phyloP scores from a whole-genome alignment of 2,888 invertebrate genomes.

The Pimpla rufipes region DNA sequence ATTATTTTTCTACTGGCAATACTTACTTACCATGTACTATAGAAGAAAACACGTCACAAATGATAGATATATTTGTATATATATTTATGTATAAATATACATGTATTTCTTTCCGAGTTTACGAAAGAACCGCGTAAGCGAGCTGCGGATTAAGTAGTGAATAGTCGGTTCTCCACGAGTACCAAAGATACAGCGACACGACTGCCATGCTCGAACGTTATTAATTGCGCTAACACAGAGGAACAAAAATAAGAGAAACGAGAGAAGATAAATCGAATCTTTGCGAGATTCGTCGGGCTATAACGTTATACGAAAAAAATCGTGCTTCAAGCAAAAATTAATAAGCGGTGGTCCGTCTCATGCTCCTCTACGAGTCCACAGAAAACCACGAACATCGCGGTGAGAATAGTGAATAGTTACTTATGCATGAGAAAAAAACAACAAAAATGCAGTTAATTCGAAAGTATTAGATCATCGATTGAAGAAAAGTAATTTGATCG shows the following conservation, averaged over 20 bases:
- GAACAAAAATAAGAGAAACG: background rate
- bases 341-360: constrained; percentile 24
- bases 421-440: background rate
- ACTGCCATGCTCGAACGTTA: constrained; percentile 30
- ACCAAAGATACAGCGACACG: constrained; percentile 18
- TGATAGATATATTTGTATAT: constrained; percentile 22
- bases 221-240: background rate
- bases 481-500: constrained; percentile 5
- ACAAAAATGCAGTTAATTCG: background rate
- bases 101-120: background rate
- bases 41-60: constrained; percentile 62
- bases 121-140: constrained; percentile 24
- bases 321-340: constrained; percentile 62
- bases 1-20: constrained; percentile 69
- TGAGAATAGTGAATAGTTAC: background rate
- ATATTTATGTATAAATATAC: background rate
- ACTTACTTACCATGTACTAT: constrained; percentile 65
- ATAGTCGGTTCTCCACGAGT: constrained; percentile 3
- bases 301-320: constrained; percentile 34
- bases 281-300: background rate
- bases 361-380: constrained; percentile 19
- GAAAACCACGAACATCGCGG: constrained; percentile 5
- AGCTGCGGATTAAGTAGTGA: constrained; percentile 1
- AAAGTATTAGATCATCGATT: background rate
- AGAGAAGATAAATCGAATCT: constrained; percentile 14